These are phyloP conservation scores for Gobio gobio DNA, from an alignment of 2,113 vertebrate species.

Conservation along the genomic window DNA sequence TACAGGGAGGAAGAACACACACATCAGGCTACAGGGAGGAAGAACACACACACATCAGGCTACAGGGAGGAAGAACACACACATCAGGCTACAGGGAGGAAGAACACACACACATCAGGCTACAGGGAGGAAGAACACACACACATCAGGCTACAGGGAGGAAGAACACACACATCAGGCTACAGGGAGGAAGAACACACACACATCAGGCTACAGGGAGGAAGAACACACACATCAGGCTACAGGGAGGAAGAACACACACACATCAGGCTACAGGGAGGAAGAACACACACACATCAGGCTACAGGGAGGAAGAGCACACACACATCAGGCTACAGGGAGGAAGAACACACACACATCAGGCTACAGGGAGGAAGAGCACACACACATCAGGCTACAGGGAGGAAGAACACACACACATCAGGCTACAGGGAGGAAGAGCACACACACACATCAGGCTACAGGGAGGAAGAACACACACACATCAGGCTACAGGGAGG, in stretches of 20 bases:
- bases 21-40: slow-evolving; percentile 80
- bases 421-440: slow-evolving; percentile 80
- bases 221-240: too few relatives aligned
- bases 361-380: slow-evolving; percentile 78
- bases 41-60: too few relatives aligned
- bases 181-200: slow-evolving; percentile 66
- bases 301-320: slow-evolving; percentile 75
- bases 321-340: slow-evolving; percentile 84
- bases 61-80: slow-evolving; percentile 66
- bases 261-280: slow-evolving; percentile 82
- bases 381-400: slow-evolving; percentile 88
- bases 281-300: too few relatives aligned
- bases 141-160: slow-evolving; percentile 82
- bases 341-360: too few relatives aligned
- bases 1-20: slow-evolving; percentile 66
- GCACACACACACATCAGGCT: too few relatives aligned
- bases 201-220: slow-evolving; percentile 82
- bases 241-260: slow-evolving; percentile 66
- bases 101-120: too few relatives aligned
- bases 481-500: slow-evolving; percentile 81
- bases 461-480: slow-evolving; percentile 26
- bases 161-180: too few relatives aligned
- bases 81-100: slow-evolving; percentile 80
- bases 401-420: too few relatives aligned
- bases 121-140: slow-evolving; percentile 66